Conservation (phyloP, 2,797 vertebrate genomes). For the Anabacerthia variegaticeps region DNA sequence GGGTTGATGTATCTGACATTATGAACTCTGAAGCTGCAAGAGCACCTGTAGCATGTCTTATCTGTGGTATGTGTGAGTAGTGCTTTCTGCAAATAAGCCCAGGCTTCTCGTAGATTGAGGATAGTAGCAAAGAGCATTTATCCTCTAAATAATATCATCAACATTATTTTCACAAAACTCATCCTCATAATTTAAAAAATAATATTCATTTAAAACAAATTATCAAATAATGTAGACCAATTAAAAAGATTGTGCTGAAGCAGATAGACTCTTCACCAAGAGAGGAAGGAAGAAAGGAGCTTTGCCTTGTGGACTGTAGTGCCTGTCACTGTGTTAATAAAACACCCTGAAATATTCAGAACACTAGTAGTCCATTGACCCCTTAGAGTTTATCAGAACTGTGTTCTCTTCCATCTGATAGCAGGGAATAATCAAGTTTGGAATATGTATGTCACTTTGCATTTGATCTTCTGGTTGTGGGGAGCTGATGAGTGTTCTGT, state of each 20-base stretch:
- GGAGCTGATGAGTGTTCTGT: not conserved
- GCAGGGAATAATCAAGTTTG: not conserved
- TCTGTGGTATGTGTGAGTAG: accelerated
- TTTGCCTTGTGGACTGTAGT: not conserved
- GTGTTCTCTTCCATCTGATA: not conserved
- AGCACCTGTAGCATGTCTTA: not conserved
- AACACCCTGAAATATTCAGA: not conserved
- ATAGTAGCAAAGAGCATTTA: not conserved
- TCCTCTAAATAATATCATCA: not conserved
- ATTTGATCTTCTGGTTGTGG: not conserved
- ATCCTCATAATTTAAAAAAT: not conserved
- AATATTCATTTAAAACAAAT: not conserved
- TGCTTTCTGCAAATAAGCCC: not conserved
- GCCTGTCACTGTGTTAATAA: not conserved
- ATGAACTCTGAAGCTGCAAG: not conserved
- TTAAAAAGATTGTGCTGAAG: not conserved
- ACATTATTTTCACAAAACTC: not conserved
- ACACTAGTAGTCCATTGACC: not conserved
- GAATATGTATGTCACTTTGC: not conserved
- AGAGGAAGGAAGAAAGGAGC: not conserved
- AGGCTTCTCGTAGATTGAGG: not conserved
- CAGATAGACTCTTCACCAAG: not conserved
- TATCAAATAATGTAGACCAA: not conserved
- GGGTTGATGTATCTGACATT: not conserved
- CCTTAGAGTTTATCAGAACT: not conserved